Evolutionary conservation across 2,113 vertebrate species (phyloP).

Genomic region (Urocolius indicus): DNA sequence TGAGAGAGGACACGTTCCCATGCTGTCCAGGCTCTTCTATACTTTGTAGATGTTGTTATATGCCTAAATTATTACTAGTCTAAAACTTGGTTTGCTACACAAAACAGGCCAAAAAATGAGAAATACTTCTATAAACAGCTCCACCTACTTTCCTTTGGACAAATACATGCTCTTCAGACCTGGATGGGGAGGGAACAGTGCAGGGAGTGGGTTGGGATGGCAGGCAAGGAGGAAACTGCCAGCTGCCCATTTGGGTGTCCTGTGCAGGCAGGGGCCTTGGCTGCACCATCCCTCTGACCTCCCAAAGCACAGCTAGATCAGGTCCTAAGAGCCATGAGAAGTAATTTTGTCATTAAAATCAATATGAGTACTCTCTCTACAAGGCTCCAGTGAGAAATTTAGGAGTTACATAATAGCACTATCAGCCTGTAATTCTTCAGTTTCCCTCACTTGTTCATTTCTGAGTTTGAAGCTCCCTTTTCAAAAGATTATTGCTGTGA

Average conservation of each 20-base stretch:
- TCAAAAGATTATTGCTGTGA: not conserved
- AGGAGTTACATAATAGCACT: not conserved
- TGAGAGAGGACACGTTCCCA: not conserved
- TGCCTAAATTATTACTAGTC: not conserved
- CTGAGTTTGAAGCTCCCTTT: not conserved
- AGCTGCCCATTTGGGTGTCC: fast-evolving
- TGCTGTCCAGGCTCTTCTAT: not conserved
- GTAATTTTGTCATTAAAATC: not conserved
- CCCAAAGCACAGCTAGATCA: not conserved
- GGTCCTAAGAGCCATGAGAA: not conserved
- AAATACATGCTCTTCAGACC: not conserved
- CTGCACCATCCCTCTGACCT: fast-evolving
- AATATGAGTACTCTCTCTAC: not conserved
- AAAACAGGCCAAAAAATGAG: not conserved
- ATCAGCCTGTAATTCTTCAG: not conserved
- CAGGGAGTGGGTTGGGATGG: not conserved
- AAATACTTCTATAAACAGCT: not conserved
- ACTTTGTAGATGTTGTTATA: not conserved
- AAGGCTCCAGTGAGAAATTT: not conserved
- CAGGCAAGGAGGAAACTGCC: not conserved
- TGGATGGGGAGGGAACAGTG: not conserved
- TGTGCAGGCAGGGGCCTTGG: not conserved
- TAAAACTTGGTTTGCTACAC: not conserved
- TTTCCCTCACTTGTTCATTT: not conserved
- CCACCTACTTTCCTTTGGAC: not conserved